Base-by-base conservation (phyloP, 2,797 vertebrate genomes). In the Phrynocephalus vlangalii region DNA sequence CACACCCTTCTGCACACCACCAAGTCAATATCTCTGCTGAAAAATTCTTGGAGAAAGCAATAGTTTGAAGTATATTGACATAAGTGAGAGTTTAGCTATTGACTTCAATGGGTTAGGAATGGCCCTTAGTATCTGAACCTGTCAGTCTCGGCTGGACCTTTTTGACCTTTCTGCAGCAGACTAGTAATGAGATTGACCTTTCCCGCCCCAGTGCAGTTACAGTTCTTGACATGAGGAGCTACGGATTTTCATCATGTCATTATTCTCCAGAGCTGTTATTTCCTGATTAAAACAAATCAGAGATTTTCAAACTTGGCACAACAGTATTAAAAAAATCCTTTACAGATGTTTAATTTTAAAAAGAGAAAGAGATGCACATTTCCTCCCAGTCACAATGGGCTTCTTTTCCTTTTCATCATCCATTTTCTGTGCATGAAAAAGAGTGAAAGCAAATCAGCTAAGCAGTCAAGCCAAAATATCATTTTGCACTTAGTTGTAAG, bases 261-360 rank as follows among this genome's bases (percentile, higher is more conserved):
- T 84, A 56, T 87, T 89, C 93, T 44, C 85, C 91, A 94, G 67
- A 72, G 48, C 52, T 73, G 2, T 72, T 6, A 1, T 56, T 0
- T 92, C 94, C 92, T 92, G 87, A 90, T 92, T 94, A 93, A 76
- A 73, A 28, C 28, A 73, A 84, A 90, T 89, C 76, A 91, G 91
- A 94, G 87, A 72, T 90, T 87, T 24, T 87, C 91, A 87, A 85
- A 88, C 88, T 92, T 81, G 89, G 91, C 80, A 91, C 67, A 82
- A 56, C 1, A 0, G 48, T 86, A 85, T 67, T 91, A 88, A 66
- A 86, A 92, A 86, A 93, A 92, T 92, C 89, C 78, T 86, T 93
- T 92, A 92, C 89, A 89, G 68, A 91, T 79, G 82, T 88, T 87
- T 78, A 15, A 93, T 91, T 79, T 91, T 92, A 90, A 88, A 79